Percentiles rank a stretch among this genome's conserved stretches.
Evolutionary conservation across 2,113 vertebrate species (phyloP).

Genomic region (Elaphurus davidianus): DNA sequence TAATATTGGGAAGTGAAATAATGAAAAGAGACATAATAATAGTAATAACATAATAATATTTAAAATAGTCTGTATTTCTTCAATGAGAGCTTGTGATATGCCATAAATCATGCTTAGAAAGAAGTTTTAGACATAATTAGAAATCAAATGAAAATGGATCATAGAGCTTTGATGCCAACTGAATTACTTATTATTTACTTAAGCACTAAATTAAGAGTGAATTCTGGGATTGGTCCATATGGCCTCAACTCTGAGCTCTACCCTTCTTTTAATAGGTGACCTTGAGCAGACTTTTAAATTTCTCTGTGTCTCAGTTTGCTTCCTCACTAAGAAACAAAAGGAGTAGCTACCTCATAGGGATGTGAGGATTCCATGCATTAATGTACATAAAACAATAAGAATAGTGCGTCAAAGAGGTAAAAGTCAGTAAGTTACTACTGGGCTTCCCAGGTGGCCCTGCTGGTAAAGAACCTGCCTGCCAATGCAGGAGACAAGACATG

Average conservation of each 20-base stretch:
- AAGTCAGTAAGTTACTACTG: not conserved
- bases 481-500: not conserved
- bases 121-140: not conserved
- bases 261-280: not conserved
- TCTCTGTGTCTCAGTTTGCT: not conserved
- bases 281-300: not conserved
- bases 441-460: not conserved
- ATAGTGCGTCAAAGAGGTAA: not conserved
- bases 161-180: not conserved
- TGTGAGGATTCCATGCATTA: not conserved
- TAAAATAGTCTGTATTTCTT: not conserved
- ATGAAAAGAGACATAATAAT: not conserved
- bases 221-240: not conserved
- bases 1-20: not conserved
- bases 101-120: not conserved
- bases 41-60: not conserved
- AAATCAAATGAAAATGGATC: not conserved
- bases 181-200: not conserved
- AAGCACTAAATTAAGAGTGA: not conserved
- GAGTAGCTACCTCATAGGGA: not conserved
- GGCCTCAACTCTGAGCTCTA: not conserved
- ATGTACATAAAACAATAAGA: not conserved
- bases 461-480: not conserved
- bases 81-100: not conserved
- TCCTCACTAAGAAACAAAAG: not conserved